Percentiles rank a stretch among this genome's conserved stretches.
These are phyloP conservation scores for Zoanthus solanderi DNA, from an alignment of 92 coral and sea anemone species.

Conservation along the genomic window DNA sequence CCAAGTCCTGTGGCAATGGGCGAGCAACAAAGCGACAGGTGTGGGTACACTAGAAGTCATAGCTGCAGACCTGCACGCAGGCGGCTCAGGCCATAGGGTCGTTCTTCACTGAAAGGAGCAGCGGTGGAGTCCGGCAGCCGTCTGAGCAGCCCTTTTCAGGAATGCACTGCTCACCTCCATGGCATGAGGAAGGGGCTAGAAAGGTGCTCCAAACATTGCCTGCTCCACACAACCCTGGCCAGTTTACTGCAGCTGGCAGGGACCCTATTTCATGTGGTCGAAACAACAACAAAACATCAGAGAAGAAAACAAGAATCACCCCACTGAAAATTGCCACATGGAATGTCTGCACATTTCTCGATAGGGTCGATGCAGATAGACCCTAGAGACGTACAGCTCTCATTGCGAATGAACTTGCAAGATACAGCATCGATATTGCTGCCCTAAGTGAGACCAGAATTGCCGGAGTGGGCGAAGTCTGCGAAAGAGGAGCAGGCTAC, in stretches of 20 bases:
- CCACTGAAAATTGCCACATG: slow-evolving; percentile 35
- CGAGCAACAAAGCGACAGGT: too few relatives aligned
- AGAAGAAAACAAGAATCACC: not conserved
- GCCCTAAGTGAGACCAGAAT: slow-evolving; percentile 3
- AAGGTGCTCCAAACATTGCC: too few relatives aligned
- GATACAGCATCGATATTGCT: not conserved
- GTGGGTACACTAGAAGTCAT: too few relatives aligned
- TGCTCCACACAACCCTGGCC: too few relatives aligned
- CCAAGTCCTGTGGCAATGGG: slow-evolving; percentile 48
- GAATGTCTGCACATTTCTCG: slow-evolving; percentile 41
- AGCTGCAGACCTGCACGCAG: too few relatives aligned
- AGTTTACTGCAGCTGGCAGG: too few relatives aligned
- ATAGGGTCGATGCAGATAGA: not conserved
- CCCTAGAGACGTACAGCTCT: slow-evolving; percentile 43
- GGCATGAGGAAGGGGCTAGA: too few relatives aligned
- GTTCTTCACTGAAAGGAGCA: too few relatives aligned
- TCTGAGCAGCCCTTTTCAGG: not conserved
- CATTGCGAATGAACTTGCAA: not conserved
- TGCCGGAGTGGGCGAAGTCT: slow-evolving; percentile 1
- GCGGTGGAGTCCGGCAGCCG: too few relatives aligned
- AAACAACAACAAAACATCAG: not conserved
- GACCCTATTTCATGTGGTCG: not conserved
- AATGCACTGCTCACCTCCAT: too few relatives aligned
- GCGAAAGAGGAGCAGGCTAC: slow-evolving; percentile 41
- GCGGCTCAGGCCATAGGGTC: too few relatives aligned